Percentiles rank a stretch among this genome's conserved stretches.
phyloP scores from a whole-genome alignment of 2,113 vertebrate genomes.

The Salvelinus sp. region DNA sequence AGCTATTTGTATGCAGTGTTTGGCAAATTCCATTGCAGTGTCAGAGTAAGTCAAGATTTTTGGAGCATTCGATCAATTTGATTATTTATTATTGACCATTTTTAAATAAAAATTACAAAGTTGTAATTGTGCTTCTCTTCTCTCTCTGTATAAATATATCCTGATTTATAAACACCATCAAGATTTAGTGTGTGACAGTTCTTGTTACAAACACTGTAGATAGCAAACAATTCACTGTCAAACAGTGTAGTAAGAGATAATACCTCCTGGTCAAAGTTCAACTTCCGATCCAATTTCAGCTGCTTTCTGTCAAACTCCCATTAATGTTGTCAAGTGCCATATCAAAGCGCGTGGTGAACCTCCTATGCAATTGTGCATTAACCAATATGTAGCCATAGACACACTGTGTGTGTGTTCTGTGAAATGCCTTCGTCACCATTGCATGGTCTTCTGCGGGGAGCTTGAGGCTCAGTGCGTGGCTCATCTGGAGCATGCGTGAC shows the following conservation, averaged over 20 bases:
- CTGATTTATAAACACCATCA: not conserved
- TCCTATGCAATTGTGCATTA: not conserved
- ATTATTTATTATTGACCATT: constrained; percentile 95
- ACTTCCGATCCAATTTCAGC: too few relatives aligned
- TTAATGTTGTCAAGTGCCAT: not conserved
- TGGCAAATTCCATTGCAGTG: constrained; percentile 69
- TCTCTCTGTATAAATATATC: not conserved
- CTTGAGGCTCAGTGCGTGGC: constrained; percentile 46
- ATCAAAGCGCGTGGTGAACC: not conserved
- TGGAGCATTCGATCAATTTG: constrained; percentile 90
- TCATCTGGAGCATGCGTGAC: constrained; percentile 54
- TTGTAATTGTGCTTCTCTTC: constrained; percentile 7
- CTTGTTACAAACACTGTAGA: not conserved
- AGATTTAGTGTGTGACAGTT: not conserved
- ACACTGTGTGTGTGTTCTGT: not conserved
- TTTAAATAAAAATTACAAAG: constrained; percentile 89
- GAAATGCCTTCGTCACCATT: constrained; percentile 43
- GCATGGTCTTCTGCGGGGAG: constrained; percentile 62
- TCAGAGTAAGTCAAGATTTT: constrained; percentile 63
- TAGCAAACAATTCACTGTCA: not conserved
- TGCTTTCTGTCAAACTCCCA: too few relatives aligned
- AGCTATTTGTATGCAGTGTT: constrained; percentile 85
- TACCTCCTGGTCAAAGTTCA: not conserved
- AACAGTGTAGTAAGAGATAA: not conserved
- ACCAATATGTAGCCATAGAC: not conserved